Evolutionary conservation across 2,888 invertebrate genomes (phyloP).

Genomic region (Brachyptera risi): DNA sequence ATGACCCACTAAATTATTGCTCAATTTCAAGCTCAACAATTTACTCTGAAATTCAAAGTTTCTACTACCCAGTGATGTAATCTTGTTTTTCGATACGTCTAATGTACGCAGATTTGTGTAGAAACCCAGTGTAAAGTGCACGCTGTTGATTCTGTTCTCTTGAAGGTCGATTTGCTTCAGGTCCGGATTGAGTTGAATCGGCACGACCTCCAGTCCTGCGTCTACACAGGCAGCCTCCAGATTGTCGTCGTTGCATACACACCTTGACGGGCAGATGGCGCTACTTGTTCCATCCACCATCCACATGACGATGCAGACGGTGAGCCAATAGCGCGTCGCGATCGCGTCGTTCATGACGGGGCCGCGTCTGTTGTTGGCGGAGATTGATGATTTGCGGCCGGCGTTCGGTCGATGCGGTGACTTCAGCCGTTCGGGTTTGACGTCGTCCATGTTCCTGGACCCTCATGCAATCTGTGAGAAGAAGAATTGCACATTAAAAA

Average conservation of each 20-base stretch:
- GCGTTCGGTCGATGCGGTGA: not conserved
- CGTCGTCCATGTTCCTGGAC: not conserved
- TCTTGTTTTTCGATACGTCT: conserved; percentile 77
- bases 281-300: conserved; percentile 47
- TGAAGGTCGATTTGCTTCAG: conserved; percentile 72
- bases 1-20: conserved; percentile 18
- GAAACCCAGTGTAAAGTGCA: conserved; percentile 73
- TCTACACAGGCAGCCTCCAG: conserved; percentile 72
- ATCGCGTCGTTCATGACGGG: not conserved
- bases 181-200: conserved; percentile 85
- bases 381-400: not conserved
- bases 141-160: conserved; percentile 74
- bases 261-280: conserved; percentile 73
- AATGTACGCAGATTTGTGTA: conserved; percentile 75
- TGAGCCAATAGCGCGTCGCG: conserved; percentile 43
- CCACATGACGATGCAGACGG: conserved; percentile 40
- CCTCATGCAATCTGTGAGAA: no score
- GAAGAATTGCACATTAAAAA: no score
- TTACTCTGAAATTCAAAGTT: conserved; percentile 76
- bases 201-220: conserved; percentile 77
- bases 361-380: not conserved
- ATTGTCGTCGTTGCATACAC: conserved; percentile 74
- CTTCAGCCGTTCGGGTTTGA: not conserved
- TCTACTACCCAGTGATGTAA: conserved; percentile 72
- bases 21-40: conserved; percentile 43